Conservation (phyloP, 1,140 invertebrate genomes). For the Macrobrachium rosenbergii region DNA sequence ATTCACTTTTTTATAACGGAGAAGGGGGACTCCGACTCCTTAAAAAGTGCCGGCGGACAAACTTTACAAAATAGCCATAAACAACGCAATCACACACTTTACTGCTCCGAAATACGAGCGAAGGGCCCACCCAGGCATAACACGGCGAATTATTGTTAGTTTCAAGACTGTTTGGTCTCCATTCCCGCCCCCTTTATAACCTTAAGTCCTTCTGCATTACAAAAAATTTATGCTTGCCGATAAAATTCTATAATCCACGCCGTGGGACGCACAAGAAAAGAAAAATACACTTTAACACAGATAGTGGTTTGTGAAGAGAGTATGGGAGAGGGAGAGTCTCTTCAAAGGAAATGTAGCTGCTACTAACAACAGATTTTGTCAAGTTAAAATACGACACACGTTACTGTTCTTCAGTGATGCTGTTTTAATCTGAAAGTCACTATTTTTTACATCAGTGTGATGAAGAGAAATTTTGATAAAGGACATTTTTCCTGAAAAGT, state of each 20-base stretch:
- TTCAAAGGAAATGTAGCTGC: no score
- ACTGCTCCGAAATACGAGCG: constrained; percentile 38
- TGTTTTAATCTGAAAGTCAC: no score
- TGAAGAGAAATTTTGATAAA: no score
- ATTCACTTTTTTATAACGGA: constrained; percentile 21
- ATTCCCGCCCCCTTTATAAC: constrained; percentile 29
- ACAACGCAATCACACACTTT: constrained; percentile 48
- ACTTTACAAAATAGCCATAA: constrained; percentile 51
- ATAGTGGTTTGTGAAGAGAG: no score
- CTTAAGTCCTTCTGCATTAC: constrained; percentile 3
- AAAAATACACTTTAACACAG: neutral
- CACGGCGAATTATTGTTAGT: constrained; percentile 30
- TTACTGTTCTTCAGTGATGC: no score
- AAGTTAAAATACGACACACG: no score
- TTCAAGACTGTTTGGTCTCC: constrained; percentile 34
- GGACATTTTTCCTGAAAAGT: no score
- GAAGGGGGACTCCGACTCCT: constrained; percentile 25
- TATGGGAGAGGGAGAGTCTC: no score
- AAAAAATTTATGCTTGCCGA: neutral
- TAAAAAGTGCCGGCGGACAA: constrained; percentile 36
- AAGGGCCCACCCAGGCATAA: constrained; percentile 29
- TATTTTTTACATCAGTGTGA: no score
- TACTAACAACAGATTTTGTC: no score
- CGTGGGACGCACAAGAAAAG: neutral
- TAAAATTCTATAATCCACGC: neutral